Evolutionary conservation across 2,888 invertebrate genomes (phyloP).

Genomic region (Synergus japonicus): DNA sequence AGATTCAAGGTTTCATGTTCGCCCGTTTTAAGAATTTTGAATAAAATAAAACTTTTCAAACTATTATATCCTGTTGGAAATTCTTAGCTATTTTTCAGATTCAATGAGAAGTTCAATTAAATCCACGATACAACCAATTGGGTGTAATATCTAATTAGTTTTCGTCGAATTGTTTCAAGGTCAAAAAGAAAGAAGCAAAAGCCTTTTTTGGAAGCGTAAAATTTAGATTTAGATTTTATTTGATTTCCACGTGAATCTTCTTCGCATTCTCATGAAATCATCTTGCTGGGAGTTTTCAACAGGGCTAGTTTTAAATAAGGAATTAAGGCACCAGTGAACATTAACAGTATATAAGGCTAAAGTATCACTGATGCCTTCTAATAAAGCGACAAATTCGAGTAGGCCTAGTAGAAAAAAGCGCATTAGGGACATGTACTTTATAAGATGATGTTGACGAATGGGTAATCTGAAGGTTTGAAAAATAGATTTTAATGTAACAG

Average conservation of each 20-base stretch:
- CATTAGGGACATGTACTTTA: slow-evolving; percentile 6
- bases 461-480: slow-evolving; percentile 20
- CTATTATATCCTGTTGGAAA: slow-evolving; percentile 3
- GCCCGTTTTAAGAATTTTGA: neutral
- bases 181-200: neutral
- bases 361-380: neutral
- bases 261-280: neutral
- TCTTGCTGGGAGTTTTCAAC: neutral
- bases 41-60: neutral
- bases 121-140: too few species aligned
- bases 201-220: neutral
- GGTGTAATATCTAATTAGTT: too few species aligned
- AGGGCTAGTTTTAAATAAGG: neutral
- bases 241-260: neutral
- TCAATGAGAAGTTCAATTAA: neutral
- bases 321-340: neutral
- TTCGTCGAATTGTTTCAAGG: neutral
- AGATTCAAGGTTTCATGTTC: neutral
- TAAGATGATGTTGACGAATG: slow-evolving; percentile 25
- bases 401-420: slow-evolving; percentile 12
- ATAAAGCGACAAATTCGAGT: neutral
- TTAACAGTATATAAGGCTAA: neutral
- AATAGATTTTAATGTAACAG: neutral
- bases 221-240: neutral
- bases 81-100: neutral